Percentiles rank a stretch among this genome's conserved stretches.
Evolutionary conservation across 2,113 vertebrate genomes (phyloP).

Genomic region (Pithys albifrons): DNA sequence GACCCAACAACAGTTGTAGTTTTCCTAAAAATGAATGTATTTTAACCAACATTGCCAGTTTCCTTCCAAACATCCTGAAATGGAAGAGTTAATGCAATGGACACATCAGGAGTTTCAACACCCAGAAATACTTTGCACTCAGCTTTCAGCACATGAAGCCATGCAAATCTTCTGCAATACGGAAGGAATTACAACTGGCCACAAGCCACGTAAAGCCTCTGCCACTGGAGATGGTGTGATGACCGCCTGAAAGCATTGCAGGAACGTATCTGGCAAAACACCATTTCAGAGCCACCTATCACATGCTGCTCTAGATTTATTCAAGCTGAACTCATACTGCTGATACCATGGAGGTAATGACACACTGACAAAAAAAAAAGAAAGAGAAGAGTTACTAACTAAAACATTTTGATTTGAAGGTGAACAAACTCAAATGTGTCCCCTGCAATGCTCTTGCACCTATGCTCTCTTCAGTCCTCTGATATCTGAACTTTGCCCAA

Average conservation of each 20-base stretch:
- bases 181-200: slow-evolving; percentile 25
- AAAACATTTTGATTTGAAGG: not conserved
- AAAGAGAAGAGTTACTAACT: not conserved
- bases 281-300: not conserved
- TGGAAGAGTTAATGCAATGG: not conserved
- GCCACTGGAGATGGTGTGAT: not conserved
- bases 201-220: not conserved
- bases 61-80: not conserved
- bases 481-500: not conserved
- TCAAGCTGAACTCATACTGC: not conserved
- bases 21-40: not conserved
- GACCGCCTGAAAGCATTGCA: not conserved
- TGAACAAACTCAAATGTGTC: not conserved
- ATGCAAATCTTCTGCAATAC: not conserved
- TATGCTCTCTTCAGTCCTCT: not conserved
- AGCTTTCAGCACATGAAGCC: slow-evolving; percentile 17
- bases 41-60: not conserved
- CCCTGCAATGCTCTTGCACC: not conserved
- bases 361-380: not conserved
- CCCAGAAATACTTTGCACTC: not conserved
- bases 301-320: not conserved
- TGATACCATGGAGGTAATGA: not conserved
- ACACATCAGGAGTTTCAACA: not conserved
- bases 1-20: not conserved
- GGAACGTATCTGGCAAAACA: not conserved